Base-by-base conservation (phyloP, 2,113 vertebrate genomes). In the Microcebus lehilahytsara region DNA sequence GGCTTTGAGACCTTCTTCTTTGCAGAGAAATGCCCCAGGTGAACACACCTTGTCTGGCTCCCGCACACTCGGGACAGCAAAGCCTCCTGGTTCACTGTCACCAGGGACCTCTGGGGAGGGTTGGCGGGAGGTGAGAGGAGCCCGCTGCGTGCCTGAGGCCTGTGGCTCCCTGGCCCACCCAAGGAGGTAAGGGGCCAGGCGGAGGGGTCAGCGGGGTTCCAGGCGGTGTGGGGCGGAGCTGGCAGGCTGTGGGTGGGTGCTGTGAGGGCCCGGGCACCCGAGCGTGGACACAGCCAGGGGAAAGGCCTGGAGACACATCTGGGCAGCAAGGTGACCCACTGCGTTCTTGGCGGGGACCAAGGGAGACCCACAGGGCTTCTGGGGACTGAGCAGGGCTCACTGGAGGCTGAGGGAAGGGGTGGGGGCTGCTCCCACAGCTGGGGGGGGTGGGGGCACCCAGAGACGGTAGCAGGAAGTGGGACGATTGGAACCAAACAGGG, bases 381-480 rank as follows among this genome's bases (percentile, higher is more conserved):
- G 6, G 87, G 87, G 42, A 67, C 10, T 32, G 78, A 16, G 71
- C 32, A 67, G 77, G 72, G 42, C 78, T 80, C 34, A 37, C 49
- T 74, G 49, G 49, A 42, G 62, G 53, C 89, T 56, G 80, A 34
- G 37, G 58, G 84, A 23, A 60, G 92, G 42, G 37, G 40, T 32
- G 10, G 56, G 46, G 22, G 79, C 64, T 49, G 72, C 71, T 62
- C 69, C 69, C 64, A 53, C 30, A 92, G 93, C 67, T 83, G 64
- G 69, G 58, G 58, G n/a, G 13, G 42, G 37, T 53, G 5, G 97
- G 97, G 96, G 97, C 77, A 53, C 96, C 98, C 98, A 97, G 98
- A 98, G 98, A 98, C 98, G 98, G 99, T 98, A 98, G 98, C 98
- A 98, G 98, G 98, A 99, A 98, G 98, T 93, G 4, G 0, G 97